Evolutionary conservation across 2,888 invertebrate species (phyloP).

Genomic region (Troilus luridus): DNA sequence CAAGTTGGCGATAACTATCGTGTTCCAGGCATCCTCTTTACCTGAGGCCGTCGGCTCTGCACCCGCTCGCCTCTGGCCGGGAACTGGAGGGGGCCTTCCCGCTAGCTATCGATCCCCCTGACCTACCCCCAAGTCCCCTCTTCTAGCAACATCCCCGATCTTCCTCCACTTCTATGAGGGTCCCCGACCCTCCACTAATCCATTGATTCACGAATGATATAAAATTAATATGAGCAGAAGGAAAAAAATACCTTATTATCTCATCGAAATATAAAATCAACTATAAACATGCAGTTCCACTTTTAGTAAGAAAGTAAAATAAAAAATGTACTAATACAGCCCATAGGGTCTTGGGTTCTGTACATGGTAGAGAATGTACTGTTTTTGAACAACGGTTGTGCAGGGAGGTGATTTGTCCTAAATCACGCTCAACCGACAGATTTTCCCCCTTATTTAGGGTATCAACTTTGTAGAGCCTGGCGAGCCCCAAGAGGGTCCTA

Average conservation of each 20-base stretch:
- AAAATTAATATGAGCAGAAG: not conserved
- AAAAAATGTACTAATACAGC: no score
- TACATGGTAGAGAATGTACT: no score
- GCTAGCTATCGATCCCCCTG: slow-evolving; percentile 51
- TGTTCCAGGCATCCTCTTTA: not conserved
- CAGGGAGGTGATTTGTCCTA: no score
- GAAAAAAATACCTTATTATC: not conserved
- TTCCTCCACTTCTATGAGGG: not conserved
- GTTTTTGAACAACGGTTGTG: no score
- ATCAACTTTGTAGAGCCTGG: no score
- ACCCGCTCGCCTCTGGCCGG: slow-evolving; percentile 43
- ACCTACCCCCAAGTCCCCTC: slow-evolving; percentile 48
- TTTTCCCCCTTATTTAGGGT: no score
- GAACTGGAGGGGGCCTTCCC: slow-evolving; percentile 27
- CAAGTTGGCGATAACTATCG: slow-evolving; percentile 21
- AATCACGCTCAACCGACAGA: no score
- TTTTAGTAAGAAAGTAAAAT: no score
- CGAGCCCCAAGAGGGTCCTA: no score
- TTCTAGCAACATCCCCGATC: not conserved
- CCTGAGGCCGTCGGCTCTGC: not conserved
- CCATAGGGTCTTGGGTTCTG: no score
- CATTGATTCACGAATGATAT: not conserved
- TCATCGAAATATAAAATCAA: not conserved
- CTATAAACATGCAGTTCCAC: not conserved
- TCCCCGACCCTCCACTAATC: not conserved